Base-by-base conservation (phyloP, 2,113 vertebrate genomes). In the Vulpes vulpes region DNA sequence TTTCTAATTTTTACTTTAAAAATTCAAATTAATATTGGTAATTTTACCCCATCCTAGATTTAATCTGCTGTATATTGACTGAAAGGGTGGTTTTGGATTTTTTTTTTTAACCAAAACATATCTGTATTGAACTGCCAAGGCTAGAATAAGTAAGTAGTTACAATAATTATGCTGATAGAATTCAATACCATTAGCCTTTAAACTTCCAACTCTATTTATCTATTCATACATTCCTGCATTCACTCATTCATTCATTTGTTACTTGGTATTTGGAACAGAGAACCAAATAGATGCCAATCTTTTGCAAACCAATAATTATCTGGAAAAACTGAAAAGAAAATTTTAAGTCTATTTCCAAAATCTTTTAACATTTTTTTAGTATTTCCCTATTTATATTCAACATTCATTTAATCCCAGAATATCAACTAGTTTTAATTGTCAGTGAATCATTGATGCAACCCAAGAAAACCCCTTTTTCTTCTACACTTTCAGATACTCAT, bases 1-100 rank as follows among this genome's bases (percentile, higher is more conserved):
- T 84, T 76, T 94, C 82, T 87, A 60, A 71, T 38, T 97, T 90
- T 92, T 91, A 79, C 55, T 81, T 76, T 92, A 78, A 93, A 96
- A 97, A 67, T 57, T 88, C 60, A 91, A 71, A 32, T 57, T 95
- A 51, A 91, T 69, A 4, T 86, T 93, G 35, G 53, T 82, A 20
- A 94, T 91, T 92, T 79, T 91, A 62, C 35, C 35, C 5, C 51
- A 51, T 82, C 16, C n/a, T 87, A 20, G 20, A 92, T 94, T 76
- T 89, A 89, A 74, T 67, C 69, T 32, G 16, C 43, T 27, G 0
- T 49, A 25, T 73, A 49, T 20, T 49, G 51, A 84, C 81, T 65
- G 4, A 90, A 96, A 32, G 11, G 32, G 22, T 69, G 10, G 43
- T 69, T 96, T 71, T 15, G 62, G 43, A 62, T 55, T 76, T 76